These are phyloP conservation scores for Eufriesea mexicana DNA, from an alignment of 1,140 invertebrate genomes.

Conservation along the genomic window DNA sequence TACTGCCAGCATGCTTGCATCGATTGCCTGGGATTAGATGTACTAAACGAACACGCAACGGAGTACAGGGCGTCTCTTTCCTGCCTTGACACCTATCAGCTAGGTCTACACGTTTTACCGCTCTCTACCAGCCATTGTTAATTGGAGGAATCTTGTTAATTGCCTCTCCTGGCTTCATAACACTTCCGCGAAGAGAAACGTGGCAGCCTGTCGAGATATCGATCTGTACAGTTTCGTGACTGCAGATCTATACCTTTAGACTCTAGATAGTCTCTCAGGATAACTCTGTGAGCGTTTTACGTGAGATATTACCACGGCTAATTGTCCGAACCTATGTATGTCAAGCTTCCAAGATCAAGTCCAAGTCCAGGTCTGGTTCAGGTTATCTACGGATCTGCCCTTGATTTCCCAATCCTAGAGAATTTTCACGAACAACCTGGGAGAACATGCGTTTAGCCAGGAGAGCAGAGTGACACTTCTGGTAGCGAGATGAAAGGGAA, in stretches of 20 bases:
- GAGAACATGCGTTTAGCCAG: not conserved
- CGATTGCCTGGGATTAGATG: too few relatives aligned
- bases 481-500: conserved; percentile 24
- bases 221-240: not conserved
- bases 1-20: too few relatives aligned
- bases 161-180: not conserved
- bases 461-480: not conserved
- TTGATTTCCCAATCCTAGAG: not conserved
- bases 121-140: conserved; percentile 20
- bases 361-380: too few relatives aligned
- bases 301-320: too few relatives aligned
- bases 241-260: not conserved
- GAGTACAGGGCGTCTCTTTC: too few relatives aligned
- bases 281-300: too few relatives aligned
- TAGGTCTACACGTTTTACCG: conserved; percentile 25
- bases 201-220: too few relatives aligned
- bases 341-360: too few relatives aligned
- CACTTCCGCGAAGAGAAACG: not conserved
- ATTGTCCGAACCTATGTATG: too few relatives aligned
- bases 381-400: not conserved
- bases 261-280: not conserved
- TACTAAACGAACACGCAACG: too few relatives aligned
- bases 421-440: too few relatives aligned
- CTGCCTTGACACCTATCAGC: not conserved
- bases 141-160: conserved; percentile 30